Evolutionary conservation across 2,888 invertebrate species (phyloP).

Genomic region (Conomelus anceps): DNA sequence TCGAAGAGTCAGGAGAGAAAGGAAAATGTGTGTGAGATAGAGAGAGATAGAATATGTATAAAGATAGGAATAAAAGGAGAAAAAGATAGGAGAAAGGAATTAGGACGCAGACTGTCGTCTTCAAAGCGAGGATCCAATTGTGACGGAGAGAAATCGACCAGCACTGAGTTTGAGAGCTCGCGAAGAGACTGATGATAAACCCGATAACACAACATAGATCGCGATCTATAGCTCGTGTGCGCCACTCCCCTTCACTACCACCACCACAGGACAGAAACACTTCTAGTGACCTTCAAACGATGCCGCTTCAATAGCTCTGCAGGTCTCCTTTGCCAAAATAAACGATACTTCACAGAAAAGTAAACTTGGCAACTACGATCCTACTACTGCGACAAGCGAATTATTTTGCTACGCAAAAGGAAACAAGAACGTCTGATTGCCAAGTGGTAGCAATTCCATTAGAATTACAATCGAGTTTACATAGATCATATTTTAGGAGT

Average conservation of each 20-base stretch:
- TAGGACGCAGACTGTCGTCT: background rate
- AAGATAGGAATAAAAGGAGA: background rate
- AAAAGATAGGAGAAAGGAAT: background rate
- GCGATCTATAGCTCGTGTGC: background rate
- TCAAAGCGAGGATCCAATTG: background rate
- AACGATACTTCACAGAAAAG: background rate
- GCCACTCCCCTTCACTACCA: background rate
- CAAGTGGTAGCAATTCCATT: background rate
- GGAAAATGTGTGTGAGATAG: background rate
- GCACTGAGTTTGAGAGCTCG: background rate
- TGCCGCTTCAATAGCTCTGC: background rate
- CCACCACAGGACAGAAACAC: background rate
- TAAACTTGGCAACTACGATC: background rate
- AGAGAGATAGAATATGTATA: background rate
- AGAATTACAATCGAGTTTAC: background rate
- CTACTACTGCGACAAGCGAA: background rate
- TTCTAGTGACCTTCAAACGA: background rate
- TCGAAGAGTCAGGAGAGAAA: background rate
- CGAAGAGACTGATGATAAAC: background rate
- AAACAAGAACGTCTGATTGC: background rate
- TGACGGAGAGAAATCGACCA: background rate
- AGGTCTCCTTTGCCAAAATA: background rate
- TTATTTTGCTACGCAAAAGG: background rate
- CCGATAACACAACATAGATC: background rate
- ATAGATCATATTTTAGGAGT: background rate